Base-by-base conservation (phyloP, 2,113 vertebrate genomes). In the Cebidichthys violaceus region DNA sequence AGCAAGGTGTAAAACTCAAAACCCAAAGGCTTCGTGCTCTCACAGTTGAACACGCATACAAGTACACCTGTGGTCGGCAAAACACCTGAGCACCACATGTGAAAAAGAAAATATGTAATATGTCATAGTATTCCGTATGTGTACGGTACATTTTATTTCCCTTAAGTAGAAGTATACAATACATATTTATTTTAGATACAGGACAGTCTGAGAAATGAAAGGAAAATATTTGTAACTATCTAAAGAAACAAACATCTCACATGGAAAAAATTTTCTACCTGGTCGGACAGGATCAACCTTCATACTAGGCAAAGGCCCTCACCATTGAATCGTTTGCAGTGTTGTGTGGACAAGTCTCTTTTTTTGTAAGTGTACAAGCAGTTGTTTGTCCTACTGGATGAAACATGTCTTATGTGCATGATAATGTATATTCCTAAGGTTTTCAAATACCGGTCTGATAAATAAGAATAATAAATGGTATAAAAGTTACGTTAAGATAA, bases 1-100 rank as follows among this genome's bases (percentile, higher is more conserved):
- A 93, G 85, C 79, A 84, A 88, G 79, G 86, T 89, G 70, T 73
- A 47, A 17, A 68, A 66, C 41, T 80, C 35, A 50, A 60, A 33
- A 81, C 68, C 80, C 35, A 61, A 64, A 75, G 70, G 69, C 66
- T 62, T 88, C 45, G 45, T 79, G 37, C 9, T 80, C 41, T 86
- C 70, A 87, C 0, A 62, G 45, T 79, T 35, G 65, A 74, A 54
- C 31, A 33, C 57, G 37, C 41, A 79, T 9, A 70, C 24, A 31
- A 14, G 24, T 20, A 81, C 70, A 83, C 67, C 75, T 79, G 77
- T 24, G 70, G 45, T 81, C 75, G 61, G 27, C 20, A 77, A 77
- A 85, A 75, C 65, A 84, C 54, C 75, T 64, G 31, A 73, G 69
- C 57, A 75, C 50, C 33, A 41, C 20, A 60, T 22, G 33, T 68